Conservation (phyloP, 2,113 vertebrate species). For the Pseudolaguvia tuberculata region DNA sequence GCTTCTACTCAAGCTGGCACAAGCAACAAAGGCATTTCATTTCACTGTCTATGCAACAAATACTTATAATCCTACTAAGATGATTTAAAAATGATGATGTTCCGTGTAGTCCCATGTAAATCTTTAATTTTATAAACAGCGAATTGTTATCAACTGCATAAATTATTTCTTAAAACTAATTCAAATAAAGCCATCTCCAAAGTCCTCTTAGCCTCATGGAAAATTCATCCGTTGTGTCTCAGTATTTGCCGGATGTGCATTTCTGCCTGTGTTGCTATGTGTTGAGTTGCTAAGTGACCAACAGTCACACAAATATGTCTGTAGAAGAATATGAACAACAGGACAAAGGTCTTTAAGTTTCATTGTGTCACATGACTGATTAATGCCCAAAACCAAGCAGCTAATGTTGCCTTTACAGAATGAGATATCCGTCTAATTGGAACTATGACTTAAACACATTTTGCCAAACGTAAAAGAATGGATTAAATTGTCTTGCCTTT, state of each 20-base stretch:
- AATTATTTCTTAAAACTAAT: not conserved
- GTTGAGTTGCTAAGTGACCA: slow-evolving; percentile 9
- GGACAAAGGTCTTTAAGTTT: no score
- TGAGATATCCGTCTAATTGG: not conserved
- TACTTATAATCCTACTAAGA: not conserved
- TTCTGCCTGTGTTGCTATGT: not conserved
- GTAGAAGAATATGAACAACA: not conserved
- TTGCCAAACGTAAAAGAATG: no score
- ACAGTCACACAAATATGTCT: not conserved
- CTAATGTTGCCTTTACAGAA: not conserved
- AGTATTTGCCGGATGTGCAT: not conserved
- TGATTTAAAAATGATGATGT: not conserved
- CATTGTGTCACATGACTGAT: not conserved
- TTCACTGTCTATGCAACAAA: not conserved
- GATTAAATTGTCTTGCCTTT: no score
- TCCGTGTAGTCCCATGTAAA: no score
- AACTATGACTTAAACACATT: not conserved
- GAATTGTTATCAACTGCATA: not conserved
- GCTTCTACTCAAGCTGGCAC: not conserved
- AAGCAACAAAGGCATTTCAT: not conserved
- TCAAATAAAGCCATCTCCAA: not conserved
- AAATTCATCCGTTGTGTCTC: not conserved
- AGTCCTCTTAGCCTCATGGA: not conserved
- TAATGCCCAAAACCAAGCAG: not conserved
- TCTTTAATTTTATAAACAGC: no score